Evolutionary conservation across 2,797 vertebrate genomes (phyloP), one percentile per base, ranked within the genome.

Genomic region (Nasua narica): DNA sequence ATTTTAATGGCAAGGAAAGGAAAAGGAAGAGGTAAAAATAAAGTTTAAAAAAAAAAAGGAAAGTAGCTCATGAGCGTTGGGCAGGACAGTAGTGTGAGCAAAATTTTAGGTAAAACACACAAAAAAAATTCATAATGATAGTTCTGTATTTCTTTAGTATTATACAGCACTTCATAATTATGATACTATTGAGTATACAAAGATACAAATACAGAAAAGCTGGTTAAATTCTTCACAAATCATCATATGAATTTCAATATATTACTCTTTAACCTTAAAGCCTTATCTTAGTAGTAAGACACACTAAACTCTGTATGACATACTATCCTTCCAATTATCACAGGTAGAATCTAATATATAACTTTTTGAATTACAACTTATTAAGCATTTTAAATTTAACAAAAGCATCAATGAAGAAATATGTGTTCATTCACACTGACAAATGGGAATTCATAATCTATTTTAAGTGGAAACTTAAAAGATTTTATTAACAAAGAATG

Each of bases 151-250:
- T 79, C 48, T 62, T 81, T 85, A 27, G 77, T 60, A 87, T n/a
- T 70, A 48, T 46, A 82, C 1, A 54, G 32, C 4, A 92, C 13
- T 92, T 90, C 25, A 50, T 74, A 95, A 93, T 56, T 79, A 82
- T 56, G 69, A 83, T 23, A 87, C 37, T 78, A 37, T 2, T 72
- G 48, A 72, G 21, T 78, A 79, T 19, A 86, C 62, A 65, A 92
- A 60, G 25, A 84, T 19, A 86, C 62, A 58, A 94, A 60, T 35
- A 67, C 29, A 23, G 29, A 65, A 85, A 93, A 52, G 4, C 27
- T 94, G 14, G 37, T n/a, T 70, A 88, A 96, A 92, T 92, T 91
- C 35, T 90, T 82, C 9, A 87, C 65, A 90, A 79, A 78, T 85
- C 54, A 89, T 83, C 48, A 65, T 4, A 69, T 52, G 83, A 92